phyloP scores from a whole-genome alignment of 2,113 vertebrate species.

The Australoheros scitulus region DNA sequence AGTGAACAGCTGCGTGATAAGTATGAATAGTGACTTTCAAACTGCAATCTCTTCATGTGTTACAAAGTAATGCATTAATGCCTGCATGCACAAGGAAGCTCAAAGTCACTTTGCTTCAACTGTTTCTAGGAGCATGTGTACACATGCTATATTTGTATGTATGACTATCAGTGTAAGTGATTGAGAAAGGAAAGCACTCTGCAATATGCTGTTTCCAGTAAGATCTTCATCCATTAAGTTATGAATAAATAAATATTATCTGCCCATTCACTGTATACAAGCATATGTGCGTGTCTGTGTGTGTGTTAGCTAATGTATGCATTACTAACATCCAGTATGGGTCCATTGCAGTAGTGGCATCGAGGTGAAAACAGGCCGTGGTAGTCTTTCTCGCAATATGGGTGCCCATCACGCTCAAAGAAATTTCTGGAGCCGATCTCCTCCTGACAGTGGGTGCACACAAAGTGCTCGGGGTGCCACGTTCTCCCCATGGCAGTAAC shows the following conservation, averaged over 20 bases:
- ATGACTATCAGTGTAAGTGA: background rate
- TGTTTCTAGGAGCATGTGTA: background rate
- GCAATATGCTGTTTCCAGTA: slow-evolving; percentile 35
- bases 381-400: slow-evolving; percentile 96
- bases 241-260: slow-evolving; percentile 68
- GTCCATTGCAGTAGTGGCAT: slow-evolving; percentile 95
- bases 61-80: background rate
- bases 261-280: background rate
- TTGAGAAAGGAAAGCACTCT: slow-evolving; percentile 28
- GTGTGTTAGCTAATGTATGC: slow-evolving; percentile 2
- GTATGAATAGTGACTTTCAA: background rate
- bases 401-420: slow-evolving; percentile 93
- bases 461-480: slow-evolving; percentile 97
- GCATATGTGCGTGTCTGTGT: background rate
- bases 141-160: background rate
- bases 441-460: slow-evolving; percentile 96
- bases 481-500: slow-evolving; percentile 97
- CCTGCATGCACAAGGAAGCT: background rate
- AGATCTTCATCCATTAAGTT: slow-evolving; percentile 51
- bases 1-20: background rate
- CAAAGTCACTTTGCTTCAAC: background rate
- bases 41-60: background rate
- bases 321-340: slow-evolving; percentile 93
- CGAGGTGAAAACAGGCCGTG: slow-evolving; percentile 94
- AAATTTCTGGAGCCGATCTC: slow-evolving; percentile 96